Base-by-base conservation (phyloP, 2,888 invertebrate genomes). In the Cosmia trapezina region DNA sequence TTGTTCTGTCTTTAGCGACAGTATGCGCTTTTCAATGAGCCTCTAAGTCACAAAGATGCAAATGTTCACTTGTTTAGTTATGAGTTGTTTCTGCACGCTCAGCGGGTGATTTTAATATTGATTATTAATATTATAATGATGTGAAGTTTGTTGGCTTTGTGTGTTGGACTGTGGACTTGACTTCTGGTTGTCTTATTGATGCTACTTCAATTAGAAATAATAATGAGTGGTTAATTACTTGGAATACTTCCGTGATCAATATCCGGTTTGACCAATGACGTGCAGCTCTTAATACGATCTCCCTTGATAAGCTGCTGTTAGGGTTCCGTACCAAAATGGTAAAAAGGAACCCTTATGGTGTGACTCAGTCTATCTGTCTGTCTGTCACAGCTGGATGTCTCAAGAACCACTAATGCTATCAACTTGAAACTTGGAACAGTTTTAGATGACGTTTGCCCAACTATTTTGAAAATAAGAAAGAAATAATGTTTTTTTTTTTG, bases 1-100 rank as follows among this genome's bases (percentile, higher is more conserved):
- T 91, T 91, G 91, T 90, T 79, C 86, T 89, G 89, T 89, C 90
- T 89, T 80, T 81, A 86, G 78, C 79, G 80, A 87, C 89, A 88
- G 89, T 88, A 86, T 87, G 82, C 82, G 86, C 83, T 86, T 90
- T 82, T 81, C 87, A 90, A 91, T 89, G 86, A 89, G 85, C 74
- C 11, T 51, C 56, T 61, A 71, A 71, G 81, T 80, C 80, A 71
- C 62, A 60, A n/a, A 64, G 49, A 86, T 76, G 82, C 73, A 76
- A 86, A 86, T 85, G 76, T 79, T 59, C 67, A 72, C 70, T 81
- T 78, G 78, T 73, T 70, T 74, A 63, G 62, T 60, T 86, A 78
- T 79, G 79, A 78, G 43, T 73, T 71, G 83, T 70, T 63, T 47
- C 78, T 22, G 49, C 47, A 28, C 75, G 80, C 64, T 59, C 59